These are phyloP conservation scores for Caenorhabditis brenneri DNA, from an alignment of 1,140 invertebrate species.

Conservation along the genomic window DNA sequence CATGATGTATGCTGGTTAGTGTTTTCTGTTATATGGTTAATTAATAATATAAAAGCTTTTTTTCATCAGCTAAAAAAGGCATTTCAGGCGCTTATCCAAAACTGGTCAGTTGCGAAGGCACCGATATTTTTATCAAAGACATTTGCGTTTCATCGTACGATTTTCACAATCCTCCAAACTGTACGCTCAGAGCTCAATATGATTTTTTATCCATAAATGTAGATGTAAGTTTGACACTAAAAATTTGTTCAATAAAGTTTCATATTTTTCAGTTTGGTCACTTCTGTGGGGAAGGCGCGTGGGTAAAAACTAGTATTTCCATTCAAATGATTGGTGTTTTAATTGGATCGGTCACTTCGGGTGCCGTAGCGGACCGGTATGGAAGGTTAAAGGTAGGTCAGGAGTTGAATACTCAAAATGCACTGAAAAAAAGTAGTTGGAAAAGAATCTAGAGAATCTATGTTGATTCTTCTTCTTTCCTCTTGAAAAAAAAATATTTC, in stretches of 20 bases:
- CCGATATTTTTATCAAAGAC: not conserved
- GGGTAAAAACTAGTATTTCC: constrained; percentile 46
- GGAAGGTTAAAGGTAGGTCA: constrained; percentile 42
- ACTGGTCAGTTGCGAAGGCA: not conserved
- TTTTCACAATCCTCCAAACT: constrained; percentile 36
- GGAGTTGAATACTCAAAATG: not conserved
- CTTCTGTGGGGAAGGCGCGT: constrained; percentile 36
- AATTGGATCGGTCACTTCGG: constrained; percentile 15
- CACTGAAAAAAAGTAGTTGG: not conserved
- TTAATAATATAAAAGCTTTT: no score
- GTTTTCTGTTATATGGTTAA: no score
- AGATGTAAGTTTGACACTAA: constrained; percentile 9
- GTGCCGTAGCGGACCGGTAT: constrained; percentile 27
- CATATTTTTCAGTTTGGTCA: constrained; percentile 36
- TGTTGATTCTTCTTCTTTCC: no score
- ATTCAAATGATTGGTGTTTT: constrained; percentile 49
- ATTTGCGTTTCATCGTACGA: not conserved
- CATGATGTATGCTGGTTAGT: constrained; percentile 45
- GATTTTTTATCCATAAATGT: constrained; percentile 47
- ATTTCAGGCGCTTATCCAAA: constrained; percentile 4
- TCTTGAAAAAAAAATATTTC: no score
- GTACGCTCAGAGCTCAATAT: constrained; percentile 1
- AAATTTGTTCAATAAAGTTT: not conserved
- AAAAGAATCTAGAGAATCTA: no score
- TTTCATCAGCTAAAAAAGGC: no score